Evolutionary conservation across 2,888 invertebrate genomes (phyloP), one percentile per base, ranked within the genome.

Genomic region (Agrilus mali): DNA sequence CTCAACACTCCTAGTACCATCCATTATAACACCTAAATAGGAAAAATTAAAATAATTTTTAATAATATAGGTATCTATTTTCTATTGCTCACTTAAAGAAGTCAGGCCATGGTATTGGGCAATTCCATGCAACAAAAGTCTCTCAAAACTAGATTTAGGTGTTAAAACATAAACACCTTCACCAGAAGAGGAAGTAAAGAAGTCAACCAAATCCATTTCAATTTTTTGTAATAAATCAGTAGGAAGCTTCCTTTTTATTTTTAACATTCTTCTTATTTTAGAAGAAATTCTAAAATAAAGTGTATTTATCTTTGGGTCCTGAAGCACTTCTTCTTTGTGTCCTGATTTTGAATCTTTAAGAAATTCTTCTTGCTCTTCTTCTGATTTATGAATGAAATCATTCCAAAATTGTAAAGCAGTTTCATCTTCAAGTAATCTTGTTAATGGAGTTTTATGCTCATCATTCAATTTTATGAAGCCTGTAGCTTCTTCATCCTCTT

Each of bases 51-150:
- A 27, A 27, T 10, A 27, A 2, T 27, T 3, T 27, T 27, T 1
- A 8, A 27, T 10, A 27, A 7, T 10, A 10, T n/a, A n/a, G n/a
- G n/a, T 5, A 20, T 20, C 10, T 3, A 27, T 27, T 10, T 27
- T 27, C 10, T 27, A 7, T 31, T 27, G 49, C 51, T 49, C 56
- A 63, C 63, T 57, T 50, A 55, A 48, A 7, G 60, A 60, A 36
- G 54, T 50, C 33, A 64, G 50, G 41, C 53, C 52, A 49, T 64
- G 62, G 45, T 63, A 63, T 44, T 61, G 60, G 38, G 63, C 62
- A 53, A 63, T 53, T 10, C 57, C 61, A 52, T 60, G 61, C 16
- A 61, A 48, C 32, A 63, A 49, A 42, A 64, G 49, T 43, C 63
- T 51, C 38, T 62, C 60, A 50, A 62, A 63, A 47, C 60, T 59